Percentiles rank a stretch among this genome's conserved stretches.
phyloP scores from a whole-genome alignment of 2,888 invertebrate species.

The Tenthredo notha region DNA sequence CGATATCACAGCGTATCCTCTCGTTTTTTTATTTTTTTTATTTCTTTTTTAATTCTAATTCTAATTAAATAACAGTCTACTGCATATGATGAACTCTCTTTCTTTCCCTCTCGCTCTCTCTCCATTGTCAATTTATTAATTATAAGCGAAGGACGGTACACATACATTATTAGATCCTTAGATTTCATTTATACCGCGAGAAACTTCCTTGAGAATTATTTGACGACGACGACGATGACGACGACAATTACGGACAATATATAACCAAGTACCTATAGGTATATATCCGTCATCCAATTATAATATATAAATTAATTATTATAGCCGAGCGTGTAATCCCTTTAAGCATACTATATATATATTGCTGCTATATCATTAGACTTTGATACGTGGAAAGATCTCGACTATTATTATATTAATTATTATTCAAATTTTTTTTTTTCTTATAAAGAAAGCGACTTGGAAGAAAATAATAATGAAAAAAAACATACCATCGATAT shows the following conservation, averaged over 20 bases:
- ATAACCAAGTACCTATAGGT: background rate
- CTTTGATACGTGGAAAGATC: too few species aligned
- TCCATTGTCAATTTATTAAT: background rate
- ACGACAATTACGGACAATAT: background rate
- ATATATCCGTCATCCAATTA: background rate
- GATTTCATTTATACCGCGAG: background rate
- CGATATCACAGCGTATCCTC: too few species aligned
- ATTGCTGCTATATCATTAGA: too few species aligned
- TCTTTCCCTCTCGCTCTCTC: background rate
- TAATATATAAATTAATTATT: conserved; percentile 8
- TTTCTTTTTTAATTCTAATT: background rate
- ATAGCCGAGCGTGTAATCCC: conserved; percentile 6
- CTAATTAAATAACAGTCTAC: background rate
- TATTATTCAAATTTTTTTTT: too few species aligned
- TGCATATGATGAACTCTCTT: background rate
- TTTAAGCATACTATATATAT: background rate
- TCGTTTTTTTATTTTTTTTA: background rate
- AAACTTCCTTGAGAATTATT: conserved; percentile 76
- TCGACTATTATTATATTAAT: too few species aligned
- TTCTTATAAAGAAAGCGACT: too few species aligned
- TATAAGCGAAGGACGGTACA: background rate
- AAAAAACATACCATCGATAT: too few species aligned
- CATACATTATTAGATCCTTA: background rate
- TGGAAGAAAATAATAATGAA: too few species aligned
- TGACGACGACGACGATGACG: conserved; percentile 39